phyloP scores from a whole-genome alignment of 2,113 vertebrate species.

The Chionodraco myersi region DNA sequence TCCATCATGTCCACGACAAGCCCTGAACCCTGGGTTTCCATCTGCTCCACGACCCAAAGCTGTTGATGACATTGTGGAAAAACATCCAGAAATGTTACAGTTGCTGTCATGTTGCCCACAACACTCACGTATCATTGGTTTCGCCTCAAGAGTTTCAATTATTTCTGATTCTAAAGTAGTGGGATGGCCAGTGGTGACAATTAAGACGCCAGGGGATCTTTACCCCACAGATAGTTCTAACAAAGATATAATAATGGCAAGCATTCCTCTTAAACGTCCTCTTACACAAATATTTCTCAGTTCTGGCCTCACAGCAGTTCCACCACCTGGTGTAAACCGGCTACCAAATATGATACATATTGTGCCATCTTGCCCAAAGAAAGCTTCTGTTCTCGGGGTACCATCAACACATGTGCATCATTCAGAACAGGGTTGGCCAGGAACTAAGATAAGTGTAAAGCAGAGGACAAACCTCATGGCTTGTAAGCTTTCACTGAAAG shows the following conservation, averaged over 20 bases:
- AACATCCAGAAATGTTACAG: slow-evolving; percentile 23
- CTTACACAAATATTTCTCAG: slow-evolving; percentile 12
- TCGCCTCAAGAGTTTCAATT: slow-evolving; percentile 46
- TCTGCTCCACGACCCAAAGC: slow-evolving; percentile 18
- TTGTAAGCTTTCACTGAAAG: slow-evolving; percentile 4
- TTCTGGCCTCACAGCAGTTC: slow-evolving; percentile 26
- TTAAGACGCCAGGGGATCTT: background rate
- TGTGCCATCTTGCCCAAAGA: slow-evolving; percentile 55
- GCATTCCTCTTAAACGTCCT: slow-evolving; percentile 26
- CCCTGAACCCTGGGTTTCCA: slow-evolving; percentile 61
- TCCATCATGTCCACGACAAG: slow-evolving; percentile 52
- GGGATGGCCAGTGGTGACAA: slow-evolving; percentile 23
- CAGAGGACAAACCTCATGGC: background rate
- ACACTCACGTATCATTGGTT: slow-evolving; percentile 53
- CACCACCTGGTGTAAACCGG: background rate
- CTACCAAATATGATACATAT: slow-evolving; percentile 55
- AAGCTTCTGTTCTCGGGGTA: slow-evolving; percentile 39
- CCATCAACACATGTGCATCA: slow-evolving; percentile 46
- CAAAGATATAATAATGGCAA: slow-evolving; percentile 18
- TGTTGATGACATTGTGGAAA: background rate
- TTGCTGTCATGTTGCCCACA: slow-evolving; percentile 53
- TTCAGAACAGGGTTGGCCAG: slow-evolving; percentile 32
- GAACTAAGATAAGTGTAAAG: background rate
- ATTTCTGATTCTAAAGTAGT: slow-evolving; percentile 12
- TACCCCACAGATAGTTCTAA: background rate